These are phyloP conservation scores for Helicorthomorpha holstii DNA, from an alignment of 1,140 invertebrate species.

Conservation along the genomic window DNA sequence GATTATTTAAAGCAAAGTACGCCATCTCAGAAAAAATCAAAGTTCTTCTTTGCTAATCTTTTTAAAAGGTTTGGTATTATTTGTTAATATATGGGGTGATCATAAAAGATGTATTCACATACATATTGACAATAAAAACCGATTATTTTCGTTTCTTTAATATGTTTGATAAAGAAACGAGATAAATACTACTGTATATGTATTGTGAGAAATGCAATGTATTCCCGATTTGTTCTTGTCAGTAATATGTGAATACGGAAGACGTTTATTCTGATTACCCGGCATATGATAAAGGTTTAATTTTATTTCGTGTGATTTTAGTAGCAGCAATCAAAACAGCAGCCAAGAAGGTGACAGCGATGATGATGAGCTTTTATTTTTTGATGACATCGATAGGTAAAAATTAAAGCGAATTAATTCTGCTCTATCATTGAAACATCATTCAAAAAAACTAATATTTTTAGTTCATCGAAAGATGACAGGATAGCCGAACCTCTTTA, in stretches of 20 bases:
- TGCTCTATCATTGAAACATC: neutral
- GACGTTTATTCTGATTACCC: no score
- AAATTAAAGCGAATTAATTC: neutral
- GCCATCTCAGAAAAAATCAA: conserved; percentile 56
- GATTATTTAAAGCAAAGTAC: conserved; percentile 64
- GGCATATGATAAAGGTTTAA: no score
- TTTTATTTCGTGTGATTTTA: no score
- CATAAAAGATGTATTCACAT: no score
- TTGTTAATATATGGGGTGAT: no score
- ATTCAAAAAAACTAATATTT: neutral
- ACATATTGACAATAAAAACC: no score
- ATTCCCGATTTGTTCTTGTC: no score
- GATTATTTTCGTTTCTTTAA: no score
- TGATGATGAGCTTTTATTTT: conserved; percentile 25
- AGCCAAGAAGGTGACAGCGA: conserved; percentile 21
- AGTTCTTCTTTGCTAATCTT: conserved; percentile 64
- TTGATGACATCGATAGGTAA: conserved; percentile 21
- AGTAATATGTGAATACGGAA: no score
- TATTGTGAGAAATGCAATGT: no score
- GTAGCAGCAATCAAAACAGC: conserved; percentile 8
- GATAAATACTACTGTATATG: no score
- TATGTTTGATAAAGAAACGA: no score
- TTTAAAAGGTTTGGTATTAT: conserved; percentile 56
- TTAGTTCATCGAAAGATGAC: conserved; percentile 27
- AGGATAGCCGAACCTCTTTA: conserved; percentile 77